Percentiles rank a stretch among this genome's conserved stretches.
Evolutionary conservation across 2,797 vertebrate genomes (phyloP).

Genomic region (Streptopelia turtur): DNA sequence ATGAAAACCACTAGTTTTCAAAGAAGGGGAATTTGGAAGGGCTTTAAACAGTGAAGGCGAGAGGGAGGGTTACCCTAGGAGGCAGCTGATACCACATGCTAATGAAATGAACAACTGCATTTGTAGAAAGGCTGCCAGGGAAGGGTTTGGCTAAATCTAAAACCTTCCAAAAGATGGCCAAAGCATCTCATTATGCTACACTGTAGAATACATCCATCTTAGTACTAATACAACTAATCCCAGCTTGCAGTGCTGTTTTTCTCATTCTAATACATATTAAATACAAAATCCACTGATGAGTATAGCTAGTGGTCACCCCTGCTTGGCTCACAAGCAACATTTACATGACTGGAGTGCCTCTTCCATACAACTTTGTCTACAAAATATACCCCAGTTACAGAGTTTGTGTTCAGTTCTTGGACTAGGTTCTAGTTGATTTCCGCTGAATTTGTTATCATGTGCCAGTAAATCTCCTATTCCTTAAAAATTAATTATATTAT

Average conservation of each 20-base stretch:
- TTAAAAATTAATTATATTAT: neutral
- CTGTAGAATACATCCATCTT: neutral
- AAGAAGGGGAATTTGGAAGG: neutral
- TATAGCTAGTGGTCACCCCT: neutral
- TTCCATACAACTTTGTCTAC: neutral
- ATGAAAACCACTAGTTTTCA: neutral
- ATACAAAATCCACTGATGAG: neutral
- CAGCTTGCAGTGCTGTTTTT: neutral
- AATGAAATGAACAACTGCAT: neutral
- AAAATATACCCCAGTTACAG: neutral
- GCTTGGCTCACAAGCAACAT: neutral
- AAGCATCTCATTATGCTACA: neutral
- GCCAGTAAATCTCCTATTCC: neutral
- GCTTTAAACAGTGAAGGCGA: neutral
- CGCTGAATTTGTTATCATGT: neutral
- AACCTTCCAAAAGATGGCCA: neutral
- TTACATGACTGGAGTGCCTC: neutral
- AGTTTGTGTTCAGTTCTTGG: neutral
- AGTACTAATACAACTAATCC: neutral
- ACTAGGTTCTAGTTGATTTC: neutral
- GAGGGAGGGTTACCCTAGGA: neutral
- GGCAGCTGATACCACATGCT: rapidly evolving
- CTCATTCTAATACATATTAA: neutral
- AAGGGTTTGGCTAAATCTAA: no score
- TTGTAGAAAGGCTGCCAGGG: no score